phyloP scores from a whole-genome alignment of 2,797 vertebrate genomes.

The Peromyscus nudipes region DNA sequence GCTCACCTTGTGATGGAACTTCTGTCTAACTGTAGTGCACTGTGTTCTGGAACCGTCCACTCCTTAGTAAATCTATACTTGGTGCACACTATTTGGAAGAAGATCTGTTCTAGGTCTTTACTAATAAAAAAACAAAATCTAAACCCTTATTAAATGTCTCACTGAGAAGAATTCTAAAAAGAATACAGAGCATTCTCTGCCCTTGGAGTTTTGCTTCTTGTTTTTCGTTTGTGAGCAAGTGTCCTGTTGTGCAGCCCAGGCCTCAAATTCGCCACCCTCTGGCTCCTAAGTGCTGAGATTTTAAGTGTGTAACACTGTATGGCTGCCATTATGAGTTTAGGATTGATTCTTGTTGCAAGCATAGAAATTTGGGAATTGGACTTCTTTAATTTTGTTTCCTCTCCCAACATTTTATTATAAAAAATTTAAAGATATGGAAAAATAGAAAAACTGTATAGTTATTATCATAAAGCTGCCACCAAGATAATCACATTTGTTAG shows the following conservation, averaged over 20 bases:
- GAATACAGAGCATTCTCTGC: slow-evolving; percentile 42
- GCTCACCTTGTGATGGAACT: neutral
- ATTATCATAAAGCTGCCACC: neutral
- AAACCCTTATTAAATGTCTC: slow-evolving; percentile 29
- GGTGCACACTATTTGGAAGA: neutral
- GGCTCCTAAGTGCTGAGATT: neutral
- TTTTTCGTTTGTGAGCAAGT: neutral
- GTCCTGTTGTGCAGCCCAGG: neutral
- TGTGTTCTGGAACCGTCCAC: neutral
- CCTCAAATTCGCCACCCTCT: neutral
- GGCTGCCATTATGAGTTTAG: neutral
- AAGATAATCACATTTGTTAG: neutral
- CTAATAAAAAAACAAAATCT: neutral
- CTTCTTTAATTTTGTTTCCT: neutral
- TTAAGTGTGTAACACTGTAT: neutral
- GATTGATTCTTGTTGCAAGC: slow-evolving; percentile 31
- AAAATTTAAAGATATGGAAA: slow-evolving; percentile 58
- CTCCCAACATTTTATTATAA: slow-evolving; percentile 42
- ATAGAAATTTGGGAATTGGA: neutral
- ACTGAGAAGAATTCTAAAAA: slow-evolving; percentile 53
- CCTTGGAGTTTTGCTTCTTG: neutral
- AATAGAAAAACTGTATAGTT: slow-evolving; percentile 41
- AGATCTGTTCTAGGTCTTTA: neutral
- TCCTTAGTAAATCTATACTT: neutral
- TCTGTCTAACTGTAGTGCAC: neutral